Evolutionary conservation across 2,797 vertebrate species (phyloP).

Genomic region (Sebastes kiyomatsui): DNA sequence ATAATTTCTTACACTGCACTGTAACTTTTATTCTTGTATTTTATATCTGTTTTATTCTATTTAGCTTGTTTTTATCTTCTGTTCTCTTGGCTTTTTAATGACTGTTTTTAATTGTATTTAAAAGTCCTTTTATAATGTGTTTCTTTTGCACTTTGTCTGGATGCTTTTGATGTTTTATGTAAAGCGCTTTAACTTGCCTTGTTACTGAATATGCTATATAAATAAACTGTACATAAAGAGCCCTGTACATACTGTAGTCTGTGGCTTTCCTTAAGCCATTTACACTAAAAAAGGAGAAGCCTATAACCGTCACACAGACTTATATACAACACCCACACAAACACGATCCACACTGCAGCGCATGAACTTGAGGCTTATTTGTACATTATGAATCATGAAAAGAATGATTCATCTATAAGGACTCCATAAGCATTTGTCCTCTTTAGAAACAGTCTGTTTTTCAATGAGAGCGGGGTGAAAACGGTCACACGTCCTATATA

Average conservation of each 20-base stretch:
- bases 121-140: too few species aligned
- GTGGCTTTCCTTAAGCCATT: neutral
- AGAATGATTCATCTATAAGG: conserved; percentile 51
- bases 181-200: too few species aligned
- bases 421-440: conserved; percentile 29
- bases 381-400: conserved; percentile 53
- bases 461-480: conserved; percentile 7
- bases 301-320: neutral
- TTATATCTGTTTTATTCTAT: too few species aligned
- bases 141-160: too few species aligned
- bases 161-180: too few species aligned
- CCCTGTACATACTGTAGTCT: neutral
- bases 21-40: too few species aligned
- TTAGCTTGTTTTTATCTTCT: too few species aligned
- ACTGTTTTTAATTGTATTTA: too few species aligned
- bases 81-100: too few species aligned
- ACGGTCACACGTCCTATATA: conserved; percentile 10
- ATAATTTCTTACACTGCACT: too few species aligned
- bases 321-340: conserved; percentile 49
- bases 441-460: conserved; percentile 8
- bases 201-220: too few species aligned
- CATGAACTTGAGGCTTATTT: conserved; percentile 30
- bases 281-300: neutral
- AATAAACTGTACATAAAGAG: neutral
- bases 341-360: conserved; percentile 16